Conservation (phyloP, 2,888 invertebrate species). For the Mythimna vitellina region DNA sequence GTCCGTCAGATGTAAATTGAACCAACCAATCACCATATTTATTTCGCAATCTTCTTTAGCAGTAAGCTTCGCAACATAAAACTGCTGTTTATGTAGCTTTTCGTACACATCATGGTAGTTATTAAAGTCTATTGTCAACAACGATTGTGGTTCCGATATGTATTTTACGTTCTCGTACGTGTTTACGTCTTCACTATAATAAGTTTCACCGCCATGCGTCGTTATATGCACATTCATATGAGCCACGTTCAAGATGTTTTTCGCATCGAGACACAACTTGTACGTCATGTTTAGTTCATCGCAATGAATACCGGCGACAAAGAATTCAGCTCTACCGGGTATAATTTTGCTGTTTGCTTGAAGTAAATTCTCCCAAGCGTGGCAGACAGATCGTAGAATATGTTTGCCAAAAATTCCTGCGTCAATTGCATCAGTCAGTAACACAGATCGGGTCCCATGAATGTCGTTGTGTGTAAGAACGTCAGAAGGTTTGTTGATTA, state of each 20-base stretch:
- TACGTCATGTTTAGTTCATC: slow-evolving; percentile 41
- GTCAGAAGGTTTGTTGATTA: slow-evolving; percentile 34
- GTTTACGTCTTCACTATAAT: slow-evolving; percentile 52
- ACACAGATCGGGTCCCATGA: slow-evolving; percentile 32
- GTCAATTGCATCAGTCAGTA: slow-evolving; percentile 51
- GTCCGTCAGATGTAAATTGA: slow-evolving; percentile 91
- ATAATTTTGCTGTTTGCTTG: slow-evolving; percentile 32
- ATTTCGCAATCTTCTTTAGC: slow-evolving; percentile 48
- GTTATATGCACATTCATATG: slow-evolving; percentile 45
- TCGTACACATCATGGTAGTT: slow-evolving; percentile 44
- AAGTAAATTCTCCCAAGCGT: slow-evolving; percentile 89
- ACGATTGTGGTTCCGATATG: slow-evolving; percentile 45
- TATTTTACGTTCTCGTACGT: slow-evolving; percentile 52
- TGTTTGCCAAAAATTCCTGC: slow-evolving; percentile 49
- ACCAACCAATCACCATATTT: slow-evolving; percentile 90
- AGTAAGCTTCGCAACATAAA: slow-evolving; percentile 26
- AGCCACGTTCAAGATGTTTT: slow-evolving; percentile 35
- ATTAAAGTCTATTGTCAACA: slow-evolving; percentile 59
- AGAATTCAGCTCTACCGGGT: slow-evolving; percentile 55
- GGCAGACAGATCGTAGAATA: slow-evolving; percentile 90
- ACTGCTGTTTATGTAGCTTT: slow-evolving; percentile 36
- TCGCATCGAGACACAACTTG: slow-evolving; percentile 27
- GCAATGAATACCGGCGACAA: slow-evolving; percentile 44
- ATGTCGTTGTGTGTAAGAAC: slow-evolving; percentile 36
- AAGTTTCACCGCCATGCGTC: slow-evolving; percentile 32